Base-by-base conservation (phyloP, 2,797 vertebrate species). In the Erethizon dorsatum region DNA sequence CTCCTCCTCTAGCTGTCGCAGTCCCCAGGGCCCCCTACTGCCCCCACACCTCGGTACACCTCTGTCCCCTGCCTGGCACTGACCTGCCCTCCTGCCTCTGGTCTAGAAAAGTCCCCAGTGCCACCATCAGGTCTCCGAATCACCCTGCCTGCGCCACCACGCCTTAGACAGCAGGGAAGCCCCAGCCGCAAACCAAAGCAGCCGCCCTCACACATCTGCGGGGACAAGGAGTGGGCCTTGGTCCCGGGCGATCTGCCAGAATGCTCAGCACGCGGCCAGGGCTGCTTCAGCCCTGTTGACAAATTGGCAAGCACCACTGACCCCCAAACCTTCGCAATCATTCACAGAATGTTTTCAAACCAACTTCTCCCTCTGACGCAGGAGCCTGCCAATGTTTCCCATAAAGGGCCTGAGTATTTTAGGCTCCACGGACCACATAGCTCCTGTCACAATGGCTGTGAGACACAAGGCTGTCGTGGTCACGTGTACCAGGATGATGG, bases 401-500 rank as follows among this genome's bases (percentile, higher is more conserved):
- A 50, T 22, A 10, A n/a, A 67, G 31, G 31, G 63, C 47, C 83
- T 4, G 61, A 17, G 41, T 0, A 5, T 20, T 54, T 57, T 14
- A 26, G 33, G 54, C 9, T n/a, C 20, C 14, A 24, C 2, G 17
- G 28, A 15, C 63, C 57, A 6, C 18, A n/a, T 2, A 15, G 33
- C 33, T 33, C 41, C 37, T 45, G 37, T 18, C 6, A 2, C 85
- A 56, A n/a, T 1, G 0, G 20, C 56, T 5, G 13, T 0, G 37
- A 56, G 47, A 45, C 57, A 26, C 73, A 17, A 1, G 11, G 7
- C 79, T n/a, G 52, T 13, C 24, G 14, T 2, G 78, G 63, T 69
- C 22, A 45, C 7, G 13, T 5, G 12, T 0, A 10, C 18, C n/a
- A 5, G 24, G 26, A 37, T 2, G 12, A 26, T 2, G 0, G 3